phyloP scores from a whole-genome alignment of 2,888 invertebrate species.

The Agrotis exclamationis region DNA sequence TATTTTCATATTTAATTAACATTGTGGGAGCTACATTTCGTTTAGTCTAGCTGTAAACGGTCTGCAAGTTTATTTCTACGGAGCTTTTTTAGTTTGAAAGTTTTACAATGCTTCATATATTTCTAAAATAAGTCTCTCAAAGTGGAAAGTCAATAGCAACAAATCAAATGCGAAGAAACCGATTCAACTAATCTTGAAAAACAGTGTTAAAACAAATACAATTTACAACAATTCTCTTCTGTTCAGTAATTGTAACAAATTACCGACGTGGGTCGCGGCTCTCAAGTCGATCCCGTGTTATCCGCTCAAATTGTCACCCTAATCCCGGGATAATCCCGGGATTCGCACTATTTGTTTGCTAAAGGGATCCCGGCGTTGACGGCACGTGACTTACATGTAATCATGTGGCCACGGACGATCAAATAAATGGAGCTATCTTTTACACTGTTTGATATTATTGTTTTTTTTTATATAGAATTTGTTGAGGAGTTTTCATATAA shows the following conservation, averaged over 20 bases:
- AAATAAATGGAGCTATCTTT: conserved; percentile 48
- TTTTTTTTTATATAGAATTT: no score
- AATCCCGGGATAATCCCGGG: conserved; percentile 79
- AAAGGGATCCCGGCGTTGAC: conserved; percentile 81
- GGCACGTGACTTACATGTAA: conserved; percentile 82
- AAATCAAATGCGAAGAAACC: conserved; percentile 22
- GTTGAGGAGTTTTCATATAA: no score
- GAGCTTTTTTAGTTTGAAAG: not conserved
- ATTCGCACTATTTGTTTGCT: conserved; percentile 84
- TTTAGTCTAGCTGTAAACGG: conserved; percentile 20
- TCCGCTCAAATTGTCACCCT: conserved; percentile 85
- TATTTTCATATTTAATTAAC: conserved; percentile 52
- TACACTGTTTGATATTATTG: conserved; percentile 10
- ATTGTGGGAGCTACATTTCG: conserved; percentile 35
- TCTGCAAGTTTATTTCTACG: not conserved
- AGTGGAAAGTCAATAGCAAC: not conserved
- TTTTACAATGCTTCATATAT: conserved; percentile 5
- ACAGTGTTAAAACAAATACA: conserved; percentile 49
- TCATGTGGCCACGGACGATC: conserved; percentile 37
- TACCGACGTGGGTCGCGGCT: conserved; percentile 73
- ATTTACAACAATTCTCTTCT: conserved; percentile 63
- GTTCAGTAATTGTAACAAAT: conserved; percentile 85
- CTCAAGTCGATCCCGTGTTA: conserved; percentile 77
- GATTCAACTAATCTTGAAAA: conserved; percentile 38
- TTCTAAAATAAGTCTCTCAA: not conserved